A percentile compares a stretch with the other conserved stretches of the same genome.
phyloP scores from a whole-genome alignment of 2,888 invertebrate genomes.

The Megastigmus dorsalis region DNA sequence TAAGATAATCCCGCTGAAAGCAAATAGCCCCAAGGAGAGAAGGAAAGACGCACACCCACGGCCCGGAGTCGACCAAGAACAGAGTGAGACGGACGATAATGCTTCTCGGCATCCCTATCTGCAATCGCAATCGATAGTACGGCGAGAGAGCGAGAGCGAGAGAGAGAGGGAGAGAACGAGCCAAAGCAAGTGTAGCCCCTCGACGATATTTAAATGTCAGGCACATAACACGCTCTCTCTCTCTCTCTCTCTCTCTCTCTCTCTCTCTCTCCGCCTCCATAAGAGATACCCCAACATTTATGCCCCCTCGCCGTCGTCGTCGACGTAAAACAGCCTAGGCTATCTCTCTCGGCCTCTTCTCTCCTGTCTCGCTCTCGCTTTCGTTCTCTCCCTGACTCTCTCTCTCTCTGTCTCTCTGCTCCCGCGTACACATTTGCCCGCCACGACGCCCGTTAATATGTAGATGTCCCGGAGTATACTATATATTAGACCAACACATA shows the following conservation, averaged over 20 bases:
- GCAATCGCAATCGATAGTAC: slow-evolving; percentile 66
- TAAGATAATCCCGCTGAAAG: slow-evolving; percentile 54
- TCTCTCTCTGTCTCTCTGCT: slow-evolving; percentile 42
- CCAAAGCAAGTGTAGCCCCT: slow-evolving; percentile 52
- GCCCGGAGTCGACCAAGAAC: neutral
- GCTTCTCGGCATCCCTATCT: slow-evolving; percentile 59
- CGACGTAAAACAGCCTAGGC: slow-evolving; percentile 46
- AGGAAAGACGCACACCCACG: slow-evolving; percentile 24
- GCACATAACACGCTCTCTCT: slow-evolving; percentile 68
- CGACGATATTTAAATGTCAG: slow-evolving; percentile 74
- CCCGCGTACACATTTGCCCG: slow-evolving; percentile 34
- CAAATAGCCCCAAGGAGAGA: slow-evolving; percentile 53
- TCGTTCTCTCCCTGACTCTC: too few species aligned
- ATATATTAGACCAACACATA: neutral
- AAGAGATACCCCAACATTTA: slow-evolving; percentile 65
- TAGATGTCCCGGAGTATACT: slow-evolving; percentile 8
- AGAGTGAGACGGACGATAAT: slow-evolving; percentile 45
- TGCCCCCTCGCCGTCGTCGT: slow-evolving; percentile 44
- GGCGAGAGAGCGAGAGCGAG: slow-evolving; percentile 23
- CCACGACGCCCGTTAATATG: slow-evolving; percentile 38
- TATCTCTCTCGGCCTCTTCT: slow-evolving; percentile 46
- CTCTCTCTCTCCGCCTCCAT: slow-evolving; percentile 15
- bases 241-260: slow-evolving; percentile 54
- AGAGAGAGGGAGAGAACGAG: slow-evolving; percentile 2
- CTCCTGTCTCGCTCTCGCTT: slow-evolving; percentile 20